Evolutionary conservation across 2,113 vertebrate species (phyloP).

Genomic region (Abramis brama): DNA sequence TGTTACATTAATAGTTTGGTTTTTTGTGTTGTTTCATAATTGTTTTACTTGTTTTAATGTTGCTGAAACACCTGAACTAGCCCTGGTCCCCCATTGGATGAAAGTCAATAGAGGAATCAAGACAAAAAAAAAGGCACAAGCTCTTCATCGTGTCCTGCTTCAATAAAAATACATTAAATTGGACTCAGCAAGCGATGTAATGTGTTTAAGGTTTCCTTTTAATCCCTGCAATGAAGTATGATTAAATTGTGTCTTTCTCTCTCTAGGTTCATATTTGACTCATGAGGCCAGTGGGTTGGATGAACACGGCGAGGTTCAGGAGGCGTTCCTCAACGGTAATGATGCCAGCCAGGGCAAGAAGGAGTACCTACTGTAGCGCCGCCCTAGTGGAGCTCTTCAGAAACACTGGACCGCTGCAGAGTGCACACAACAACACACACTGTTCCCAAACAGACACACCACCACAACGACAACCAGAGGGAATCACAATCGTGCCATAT

Average conservation of each 20-base stretch:
- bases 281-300: conserved; percentile 93
- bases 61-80: no score
- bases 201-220: not conserved
- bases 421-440: conserved; percentile 49
- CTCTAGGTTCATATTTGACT: conserved; percentile 89
- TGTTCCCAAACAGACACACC: conserved; percentile 63
- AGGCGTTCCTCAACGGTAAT: conserved; percentile 91
- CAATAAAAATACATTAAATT: not conserved
- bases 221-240: not conserved
- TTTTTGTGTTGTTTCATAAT: no score
- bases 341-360: conserved; percentile 92
- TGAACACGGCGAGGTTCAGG: conserved; percentile 91
- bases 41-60: no score
- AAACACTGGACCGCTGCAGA: conserved; percentile 40
- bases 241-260: conserved; percentile 39
- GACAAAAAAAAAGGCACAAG: no score
- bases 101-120: no score
- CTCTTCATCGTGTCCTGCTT: not conserved
- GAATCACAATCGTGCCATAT: conserved; percentile 59
- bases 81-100: no score
- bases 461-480: conserved; percentile 45
- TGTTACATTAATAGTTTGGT: no score
- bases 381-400: conserved; percentile 57
- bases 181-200: not conserved
- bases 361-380: conserved; percentile 90